Evolutionary conservation across 2,113 vertebrate genomes (phyloP).

Genomic region (Clarias gariepinus): DNA sequence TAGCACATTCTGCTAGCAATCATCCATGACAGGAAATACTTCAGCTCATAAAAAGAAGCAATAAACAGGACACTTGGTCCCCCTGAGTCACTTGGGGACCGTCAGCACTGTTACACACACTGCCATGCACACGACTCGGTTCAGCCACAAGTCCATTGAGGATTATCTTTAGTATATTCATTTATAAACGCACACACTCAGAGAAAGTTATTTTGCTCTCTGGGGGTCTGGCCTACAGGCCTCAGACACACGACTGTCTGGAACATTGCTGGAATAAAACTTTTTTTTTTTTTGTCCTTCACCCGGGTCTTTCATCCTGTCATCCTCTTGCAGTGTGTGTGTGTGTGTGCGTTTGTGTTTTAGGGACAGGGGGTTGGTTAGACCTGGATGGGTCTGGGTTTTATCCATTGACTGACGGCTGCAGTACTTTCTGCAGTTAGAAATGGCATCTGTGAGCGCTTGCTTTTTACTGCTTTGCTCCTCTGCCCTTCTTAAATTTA

Average conservation of each 20-base stretch:
- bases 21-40: constrained; percentile 74
- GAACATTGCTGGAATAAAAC: constrained; percentile 52
- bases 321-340: background rate
- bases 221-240: constrained; percentile 61
- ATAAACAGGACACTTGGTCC: constrained; percentile 45
- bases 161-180: constrained; percentile 50
- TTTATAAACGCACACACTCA: constrained; percentile 44
- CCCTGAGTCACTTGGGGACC: constrained; percentile 33
- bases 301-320: background rate
- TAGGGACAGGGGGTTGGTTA: background rate
- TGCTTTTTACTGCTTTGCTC: constrained; percentile 6
- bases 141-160: constrained; percentile 61
- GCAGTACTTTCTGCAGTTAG: background rate
- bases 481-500: constrained; percentile 5
- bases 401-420: background rate
- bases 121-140: constrained; percentile 34
- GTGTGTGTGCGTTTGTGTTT: background rate
- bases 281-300: background rate
- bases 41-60: constrained; percentile 48
- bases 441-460: background rate
- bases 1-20: constrained; percentile 58
- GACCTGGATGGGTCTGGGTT: constrained; percentile 14
- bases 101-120: constrained; percentile 42
- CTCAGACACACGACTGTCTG: constrained; percentile 62
- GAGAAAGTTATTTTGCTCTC: constrained; percentile 34